phyloP scores from a whole-genome alignment of 35 echinoderm and acorn worm genomes.

The Heliocidaris erythrogramma region DNA sequence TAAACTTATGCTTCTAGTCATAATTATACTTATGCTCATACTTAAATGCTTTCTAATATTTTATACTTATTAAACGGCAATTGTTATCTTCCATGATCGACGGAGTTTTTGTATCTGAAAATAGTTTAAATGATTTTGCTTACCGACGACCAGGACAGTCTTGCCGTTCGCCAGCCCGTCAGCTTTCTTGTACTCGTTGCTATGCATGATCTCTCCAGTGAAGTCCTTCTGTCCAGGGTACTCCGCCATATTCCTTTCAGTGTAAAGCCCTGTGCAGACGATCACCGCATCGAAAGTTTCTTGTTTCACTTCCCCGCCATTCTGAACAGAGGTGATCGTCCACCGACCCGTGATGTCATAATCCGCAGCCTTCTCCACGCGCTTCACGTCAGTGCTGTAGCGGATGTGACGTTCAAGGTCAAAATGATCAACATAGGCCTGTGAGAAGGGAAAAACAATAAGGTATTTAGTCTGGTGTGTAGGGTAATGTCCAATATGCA shows the following conservation, averaged over 20 bases:
- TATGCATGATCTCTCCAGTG: conserved; percentile 76
- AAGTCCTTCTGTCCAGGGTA: conserved; percentile 77
- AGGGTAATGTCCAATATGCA: not conserved
- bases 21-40: too few relatives aligned
- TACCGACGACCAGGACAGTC: conserved; percentile 80
- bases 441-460: not conserved
- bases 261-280: conserved; percentile 78
- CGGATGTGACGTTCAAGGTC: conserved; percentile 73
- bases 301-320: conserved; percentile 28
- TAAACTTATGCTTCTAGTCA: too few relatives aligned
- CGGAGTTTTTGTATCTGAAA: too few relatives aligned
- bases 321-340: conserved; percentile 43
- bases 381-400: conserved; percentile 70
- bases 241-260: conserved; percentile 49
- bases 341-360: conserved; percentile 61
- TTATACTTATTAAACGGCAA: too few relatives aligned
- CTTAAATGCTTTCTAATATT: too few relatives aligned
- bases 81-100: too few relatives aligned
- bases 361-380: conserved; percentile 58
- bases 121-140: not conserved
- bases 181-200: conserved; percentile 72
- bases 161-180: conserved; percentile 59
- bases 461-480: not conserved
- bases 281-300: conserved; percentile 79
- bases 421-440: conserved; percentile 63